These are phyloP conservation scores for Apteryx mantelli DNA, from an alignment of 2,113 vertebrate genomes.

Conservation along the genomic window DNA sequence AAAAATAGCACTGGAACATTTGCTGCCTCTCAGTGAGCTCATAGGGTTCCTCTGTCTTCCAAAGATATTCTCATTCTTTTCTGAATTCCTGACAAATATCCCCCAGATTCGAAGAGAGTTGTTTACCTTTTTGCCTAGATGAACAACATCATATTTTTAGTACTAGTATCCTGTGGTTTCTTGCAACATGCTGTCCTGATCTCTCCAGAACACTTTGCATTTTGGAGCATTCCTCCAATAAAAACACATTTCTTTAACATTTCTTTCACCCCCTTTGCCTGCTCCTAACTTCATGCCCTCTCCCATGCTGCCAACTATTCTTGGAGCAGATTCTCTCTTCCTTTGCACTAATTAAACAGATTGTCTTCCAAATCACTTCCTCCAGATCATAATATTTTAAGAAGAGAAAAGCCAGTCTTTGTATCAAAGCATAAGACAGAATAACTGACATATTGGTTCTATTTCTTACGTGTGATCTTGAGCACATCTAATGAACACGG, in stretches of 20 bases:
- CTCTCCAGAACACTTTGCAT: neutral
- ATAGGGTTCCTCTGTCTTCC: neutral
- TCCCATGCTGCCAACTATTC: neutral
- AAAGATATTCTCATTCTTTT: neutral
- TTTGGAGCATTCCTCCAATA: neutral
- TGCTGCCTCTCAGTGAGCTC: slow-evolving; percentile 11
- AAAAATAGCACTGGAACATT: slow-evolving; percentile 18
- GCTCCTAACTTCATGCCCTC: neutral
- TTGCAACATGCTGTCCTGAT: neutral
- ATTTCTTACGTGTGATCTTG: neutral
- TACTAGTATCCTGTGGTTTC: neutral
- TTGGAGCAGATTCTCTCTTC: slow-evolving; percentile 1
- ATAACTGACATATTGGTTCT: neutral
- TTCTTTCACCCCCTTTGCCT: neutral
- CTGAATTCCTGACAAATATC: slow-evolving; percentile 20
- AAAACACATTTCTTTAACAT: neutral
- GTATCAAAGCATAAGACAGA: neutral
- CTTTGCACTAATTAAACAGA: neutral
- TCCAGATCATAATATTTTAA: slow-evolving; percentile 22
- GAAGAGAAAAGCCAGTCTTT: neutral
- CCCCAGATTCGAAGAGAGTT: neutral
- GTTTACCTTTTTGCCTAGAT: neutral
- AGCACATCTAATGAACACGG: too few relatives aligned
- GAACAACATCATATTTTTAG: neutral
- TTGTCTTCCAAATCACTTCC: neutral